Conservation (phyloP, 2,888 invertebrate species). For the Campoplex capitator region DNA sequence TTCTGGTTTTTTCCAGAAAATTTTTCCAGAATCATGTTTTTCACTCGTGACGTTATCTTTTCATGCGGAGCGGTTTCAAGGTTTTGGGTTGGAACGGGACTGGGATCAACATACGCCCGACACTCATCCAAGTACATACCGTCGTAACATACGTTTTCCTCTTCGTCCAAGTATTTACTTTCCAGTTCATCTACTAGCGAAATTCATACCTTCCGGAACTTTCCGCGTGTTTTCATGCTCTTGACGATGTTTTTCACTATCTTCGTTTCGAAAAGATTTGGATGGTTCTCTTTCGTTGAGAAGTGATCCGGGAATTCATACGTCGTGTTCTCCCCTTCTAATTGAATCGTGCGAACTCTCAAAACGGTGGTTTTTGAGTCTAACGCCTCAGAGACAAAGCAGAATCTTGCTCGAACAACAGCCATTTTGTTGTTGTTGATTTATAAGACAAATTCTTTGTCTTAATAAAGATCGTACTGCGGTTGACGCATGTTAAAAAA, state of each 20-base stretch:
- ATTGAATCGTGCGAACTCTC: slow-evolving; percentile 70
- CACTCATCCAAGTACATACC: slow-evolving; percentile 68
- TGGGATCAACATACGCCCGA: slow-evolving; percentile 24
- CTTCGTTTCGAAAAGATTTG: slow-evolving; percentile 64
- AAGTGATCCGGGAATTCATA: slow-evolving; percentile 65
- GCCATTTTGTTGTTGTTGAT: slow-evolving; percentile 66
- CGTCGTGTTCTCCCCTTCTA: slow-evolving; percentile 60
- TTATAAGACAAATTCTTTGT: slow-evolving; percentile 66
- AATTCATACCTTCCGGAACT: slow-evolving; percentile 70
- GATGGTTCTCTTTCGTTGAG: slow-evolving; percentile 64
- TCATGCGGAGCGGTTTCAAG: slow-evolving; percentile 32
- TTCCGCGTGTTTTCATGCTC: slow-evolving; percentile 66
- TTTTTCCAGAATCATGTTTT: slow-evolving; percentile 68
- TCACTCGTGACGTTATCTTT: slow-evolving; percentile 55
- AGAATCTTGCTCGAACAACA: slow-evolving; percentile 64
- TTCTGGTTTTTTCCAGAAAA: slow-evolving; percentile 68
- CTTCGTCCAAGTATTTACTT: slow-evolving; percentile 65
- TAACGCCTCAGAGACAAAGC: slow-evolving; percentile 59
- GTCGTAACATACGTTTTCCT: slow-evolving; percentile 70
- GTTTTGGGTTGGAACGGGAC: slow-evolving; percentile 1
- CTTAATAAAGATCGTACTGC: not conserved
- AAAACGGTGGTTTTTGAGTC: slow-evolving; percentile 61
- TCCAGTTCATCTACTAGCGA: slow-evolving; percentile 63
- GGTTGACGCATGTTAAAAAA: too few species aligned
- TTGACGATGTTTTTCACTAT: slow-evolving; percentile 67